Evolutionary conservation across 2,888 invertebrate species (phyloP).

Genomic region (Caenorhabditis macrosperma): DNA sequence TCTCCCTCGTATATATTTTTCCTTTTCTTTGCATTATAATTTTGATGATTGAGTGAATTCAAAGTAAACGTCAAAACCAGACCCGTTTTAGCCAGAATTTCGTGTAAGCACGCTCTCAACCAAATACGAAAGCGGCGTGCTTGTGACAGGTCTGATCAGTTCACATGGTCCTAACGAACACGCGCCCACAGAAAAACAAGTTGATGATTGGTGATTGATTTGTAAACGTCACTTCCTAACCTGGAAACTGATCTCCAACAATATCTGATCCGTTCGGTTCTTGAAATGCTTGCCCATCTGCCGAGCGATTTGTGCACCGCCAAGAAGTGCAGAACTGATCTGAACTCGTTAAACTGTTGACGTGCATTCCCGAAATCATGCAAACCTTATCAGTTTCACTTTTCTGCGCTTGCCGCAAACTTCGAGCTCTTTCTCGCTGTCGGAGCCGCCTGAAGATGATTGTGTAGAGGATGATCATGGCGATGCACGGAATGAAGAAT

Average conservation of each 20-base stretch:
- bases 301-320: constrained; percentile 76
- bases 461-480: constrained; percentile 91
- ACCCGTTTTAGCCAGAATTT: constrained; percentile 4
- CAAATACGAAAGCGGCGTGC: constrained; percentile 30
- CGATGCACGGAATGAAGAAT: constrained; percentile 98
- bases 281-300: constrained; percentile 78
- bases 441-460: constrained; percentile 90
- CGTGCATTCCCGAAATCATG: neutral
- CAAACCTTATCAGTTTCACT: constrained; percentile 65
- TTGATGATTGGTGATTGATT: constrained; percentile 50
- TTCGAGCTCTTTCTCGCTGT: constrained; percentile 78
- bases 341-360: constrained; percentile 40
- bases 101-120: constrained; percentile 13
- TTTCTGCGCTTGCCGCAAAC: constrained; percentile 62
- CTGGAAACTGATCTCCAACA: constrained; percentile 78
- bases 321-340: constrained; percentile 77
- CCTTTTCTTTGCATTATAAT: constrained; percentile 24
- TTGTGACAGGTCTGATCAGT: constrained; percentile 47
- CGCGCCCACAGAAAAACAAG: constrained; percentile 4
- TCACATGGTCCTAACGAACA: constrained; percentile 15
- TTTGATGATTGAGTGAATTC: constrained; percentile 16
- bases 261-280: constrained; percentile 76
- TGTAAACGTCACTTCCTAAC: constrained; percentile 45
- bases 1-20: too few species aligned
- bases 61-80: constrained; percentile 41